Conservation (phyloP, 2,113 vertebrate genomes). For the Protobothrops mucrosquamatus region DNA sequence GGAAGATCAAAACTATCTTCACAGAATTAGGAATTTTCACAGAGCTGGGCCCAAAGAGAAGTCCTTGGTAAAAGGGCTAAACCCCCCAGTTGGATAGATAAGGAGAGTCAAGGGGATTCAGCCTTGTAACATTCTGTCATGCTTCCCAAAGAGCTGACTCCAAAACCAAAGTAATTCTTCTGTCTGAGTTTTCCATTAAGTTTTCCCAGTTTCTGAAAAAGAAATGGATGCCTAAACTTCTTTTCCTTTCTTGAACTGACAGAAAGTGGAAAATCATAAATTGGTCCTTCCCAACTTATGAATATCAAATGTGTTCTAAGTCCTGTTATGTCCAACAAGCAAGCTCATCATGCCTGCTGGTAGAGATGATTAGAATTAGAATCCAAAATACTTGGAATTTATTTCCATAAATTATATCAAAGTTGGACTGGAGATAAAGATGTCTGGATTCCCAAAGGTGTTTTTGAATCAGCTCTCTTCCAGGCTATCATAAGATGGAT, state of each 20-base stretch:
- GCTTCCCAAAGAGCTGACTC: neutral
- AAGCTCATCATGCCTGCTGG: neutral
- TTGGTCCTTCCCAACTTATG: neutral
- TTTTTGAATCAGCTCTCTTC: neutral
- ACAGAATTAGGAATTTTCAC: neutral
- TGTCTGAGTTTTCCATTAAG: neutral
- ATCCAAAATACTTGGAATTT: neutral
- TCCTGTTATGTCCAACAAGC: neutral
- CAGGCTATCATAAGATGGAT: neutral
- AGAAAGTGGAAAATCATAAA: neutral
- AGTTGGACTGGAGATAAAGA: neutral
- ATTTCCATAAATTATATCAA: neutral
- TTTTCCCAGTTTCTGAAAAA: neutral
- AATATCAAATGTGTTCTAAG: neutral
- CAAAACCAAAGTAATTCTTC: neutral
- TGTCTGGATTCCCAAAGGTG: neutral
- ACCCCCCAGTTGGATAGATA: neutral
- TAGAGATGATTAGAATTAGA: neutral
- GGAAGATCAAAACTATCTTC: neutral
- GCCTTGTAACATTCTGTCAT: neutral
- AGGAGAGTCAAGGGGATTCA: neutral
- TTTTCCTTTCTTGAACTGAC: neutral
- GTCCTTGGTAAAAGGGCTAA: neutral
- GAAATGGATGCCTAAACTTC: neutral
- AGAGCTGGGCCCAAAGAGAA: neutral